Evolutionary conservation across 2,888 invertebrate species (phyloP), one percentile per base, ranked within the genome.

Genomic region (Phaedon cochleariae): DNA sequence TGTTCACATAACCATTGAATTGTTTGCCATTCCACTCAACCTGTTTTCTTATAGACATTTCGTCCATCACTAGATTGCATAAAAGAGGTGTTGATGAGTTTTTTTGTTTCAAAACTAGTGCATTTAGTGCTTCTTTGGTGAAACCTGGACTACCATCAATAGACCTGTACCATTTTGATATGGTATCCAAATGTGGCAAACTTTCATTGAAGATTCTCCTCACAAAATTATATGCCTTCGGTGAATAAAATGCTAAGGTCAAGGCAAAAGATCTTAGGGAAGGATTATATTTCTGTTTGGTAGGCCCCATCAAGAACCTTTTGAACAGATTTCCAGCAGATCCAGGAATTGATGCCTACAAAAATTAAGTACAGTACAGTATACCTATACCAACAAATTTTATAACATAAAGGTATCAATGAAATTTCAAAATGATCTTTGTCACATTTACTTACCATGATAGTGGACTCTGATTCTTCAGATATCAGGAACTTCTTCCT

Each of bases 61-160:
- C 76, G 65, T 78, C 77, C 18, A 79, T 65, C 1, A 78, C 64
- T 49, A 79, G 57, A 57, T 70, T 69, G 59, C 72, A 73, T n/a
- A 73, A 12, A 45, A 71, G 37, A 62, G 46, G 5, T 55, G 46
- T 54, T 2, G 21, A 29, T 41, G n/a, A 12, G 9, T 37, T 10
- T 5, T 31, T 22, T 20, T 18, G 46, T 59, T 62, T 65, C 22
- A 41, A 17, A 65, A 71, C 67, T 21, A 76, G 52, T 34, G 73
- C 67, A 15, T 63, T 34, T 12, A 74, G 66, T 48, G 72, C 57
- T 57, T n/a, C n/a, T n/a, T n/a, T n/a, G n/a, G n/a, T n/a, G n/a
- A n/a, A n/a, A n/a, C n/a, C n/a, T n/a, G n/a, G n/a, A n/a, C n/a
- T n/a, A n/a, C n/a, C n/a, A n/a, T n/a, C n/a, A n/a, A n/a, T n/a